Evolutionary conservation across 2,113 vertebrate genomes (phyloP), one percentile per base, ranked within the genome.

Genomic region (Gorsachius goisagi): DNA sequence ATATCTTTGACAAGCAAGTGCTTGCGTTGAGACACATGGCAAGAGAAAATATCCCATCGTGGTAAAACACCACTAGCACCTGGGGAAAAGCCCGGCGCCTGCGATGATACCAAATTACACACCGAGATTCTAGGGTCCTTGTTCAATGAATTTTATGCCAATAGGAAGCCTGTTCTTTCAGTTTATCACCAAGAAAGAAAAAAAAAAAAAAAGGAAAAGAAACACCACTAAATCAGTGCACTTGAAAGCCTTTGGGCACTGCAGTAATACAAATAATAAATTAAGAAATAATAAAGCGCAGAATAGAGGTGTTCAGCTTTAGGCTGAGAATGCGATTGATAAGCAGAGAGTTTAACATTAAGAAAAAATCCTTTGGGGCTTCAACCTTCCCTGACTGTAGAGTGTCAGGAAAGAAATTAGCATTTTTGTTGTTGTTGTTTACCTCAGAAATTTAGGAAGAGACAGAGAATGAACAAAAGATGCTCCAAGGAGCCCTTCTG

Each of bases 401-500:
- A 96, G 82, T 55, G 73, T 96, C 93, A 74, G 94, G 80, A n/a
- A 95, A 59, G 77, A 32, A 92, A 98, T 97, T 73, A 95, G 12
- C 91, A 15, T 93, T 94, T 93, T 52, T 64, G 53, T 64, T 87
- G 85, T 90, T 97, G 84, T 92, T 96, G 78, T 98, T 98, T 97
- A 97, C 97, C 76, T 95, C 93, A n/a, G 89, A 95, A 97, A 96
- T 97, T 95, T 80, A 52, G 88, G 93, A 83, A 90, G 93, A 94
- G 95, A 88, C 27, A 15, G 41, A 32, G 30, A 94, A 55, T 85
- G 95, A 97, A 75, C 79, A 91, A 77, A 95, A 95, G 94, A 95
- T 96, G 92, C 97, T 96, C 95, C 80, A 79, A 97, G 97, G 97
- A 95, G 14, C 84, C 73, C 95, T 97, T 93, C 95, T 95, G 94